These are phyloP conservation scores for Macrobrachium nipponense DNA, from an alignment of 1,140 invertebrate genomes.

Conservation along the genomic window DNA sequence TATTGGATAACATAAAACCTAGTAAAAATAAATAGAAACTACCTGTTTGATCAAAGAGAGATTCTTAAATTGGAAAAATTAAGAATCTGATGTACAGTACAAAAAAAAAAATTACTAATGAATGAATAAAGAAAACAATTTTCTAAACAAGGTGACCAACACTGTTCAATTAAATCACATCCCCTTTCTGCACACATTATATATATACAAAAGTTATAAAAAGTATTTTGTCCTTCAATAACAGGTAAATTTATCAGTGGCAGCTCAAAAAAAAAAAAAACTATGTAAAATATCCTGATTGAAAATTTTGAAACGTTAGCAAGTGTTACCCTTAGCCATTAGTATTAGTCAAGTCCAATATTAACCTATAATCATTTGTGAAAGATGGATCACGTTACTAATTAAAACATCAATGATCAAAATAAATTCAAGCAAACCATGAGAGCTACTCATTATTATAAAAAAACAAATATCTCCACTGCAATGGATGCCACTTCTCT, in stretches of 20 bases:
- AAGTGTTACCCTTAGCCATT: conserved; percentile 17
- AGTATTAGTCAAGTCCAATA: neutral
- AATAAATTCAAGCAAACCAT: conserved; percentile 35
- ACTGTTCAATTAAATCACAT: conserved; percentile 33
- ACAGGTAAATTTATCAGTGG: conserved; percentile 35
- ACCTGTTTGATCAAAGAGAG: too few species aligned
- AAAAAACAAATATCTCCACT: conserved; percentile 10
- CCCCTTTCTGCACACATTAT: conserved; percentile 40
- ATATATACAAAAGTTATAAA: conserved; percentile 50
- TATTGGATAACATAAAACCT: too few species aligned
- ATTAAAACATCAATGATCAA: neutral
- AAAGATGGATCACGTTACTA: conserved; percentile 7
- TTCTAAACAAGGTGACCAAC: conserved; percentile 11
- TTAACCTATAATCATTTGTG: conserved; percentile 12
- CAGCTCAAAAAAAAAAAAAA: conserved; percentile 34
- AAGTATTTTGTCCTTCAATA: conserved; percentile 19
- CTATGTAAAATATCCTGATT: neutral
- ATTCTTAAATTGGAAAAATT: too few species aligned
- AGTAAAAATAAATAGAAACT: too few species aligned
- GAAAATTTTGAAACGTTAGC: conserved; percentile 19
- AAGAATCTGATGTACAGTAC: too few species aligned
- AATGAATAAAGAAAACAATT: conserved; percentile 4
- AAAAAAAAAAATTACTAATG: neutral
- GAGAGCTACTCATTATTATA: conserved; percentile 28
- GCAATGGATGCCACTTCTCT: neutral